Percentiles rank a stretch among this genome's conserved stretches.
phyloP scores from a whole-genome alignment of 2,113 vertebrate species.

The Phycodurus eques region DNA sequence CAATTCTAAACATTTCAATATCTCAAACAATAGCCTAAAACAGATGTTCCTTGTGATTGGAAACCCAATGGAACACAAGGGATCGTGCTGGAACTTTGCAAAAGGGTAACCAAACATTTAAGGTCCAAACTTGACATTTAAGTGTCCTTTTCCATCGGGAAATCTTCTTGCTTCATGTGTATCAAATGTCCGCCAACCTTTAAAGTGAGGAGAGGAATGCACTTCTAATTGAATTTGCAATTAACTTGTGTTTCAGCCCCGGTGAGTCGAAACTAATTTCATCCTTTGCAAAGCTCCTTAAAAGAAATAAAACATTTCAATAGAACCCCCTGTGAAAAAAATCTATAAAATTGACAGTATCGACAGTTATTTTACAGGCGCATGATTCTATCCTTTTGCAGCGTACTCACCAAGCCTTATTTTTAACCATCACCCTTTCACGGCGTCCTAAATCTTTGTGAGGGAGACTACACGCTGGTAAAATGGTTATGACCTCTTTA shows the following conservation, averaged over 20 bases:
- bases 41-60: not conserved
- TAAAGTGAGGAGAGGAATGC: conserved; percentile 51
- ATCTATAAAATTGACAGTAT: not conserved
- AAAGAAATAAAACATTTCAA: conserved; percentile 4
- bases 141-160: conserved; percentile 46
- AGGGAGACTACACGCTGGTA: conserved; percentile 71
- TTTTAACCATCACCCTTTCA: conserved; percentile 64
- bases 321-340: not conserved
- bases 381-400: conserved; percentile 30
- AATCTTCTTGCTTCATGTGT: conserved; percentile 52
- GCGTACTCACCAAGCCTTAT: conserved; percentile 27
- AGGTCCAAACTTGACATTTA: conserved; percentile 41
- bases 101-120: conserved; percentile 14
- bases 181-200: conserved; percentile 57
- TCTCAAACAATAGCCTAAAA: not conserved
- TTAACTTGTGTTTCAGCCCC: conserved; percentile 57
- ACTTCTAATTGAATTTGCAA: conserved; percentile 69
- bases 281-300: conserved; percentile 1
- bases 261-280: conserved; percentile 45
- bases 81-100: not conserved
- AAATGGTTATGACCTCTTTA: conserved; percentile 77
- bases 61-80: not conserved
- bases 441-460: conserved; percentile 71
- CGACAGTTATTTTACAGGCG: conserved; percentile 16
- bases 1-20: not conserved